Evolutionary conservation across 2,797 vertebrate genomes (phyloP), one percentile per base, ranked within the genome.

Genomic region (Danio choprae): DNA sequence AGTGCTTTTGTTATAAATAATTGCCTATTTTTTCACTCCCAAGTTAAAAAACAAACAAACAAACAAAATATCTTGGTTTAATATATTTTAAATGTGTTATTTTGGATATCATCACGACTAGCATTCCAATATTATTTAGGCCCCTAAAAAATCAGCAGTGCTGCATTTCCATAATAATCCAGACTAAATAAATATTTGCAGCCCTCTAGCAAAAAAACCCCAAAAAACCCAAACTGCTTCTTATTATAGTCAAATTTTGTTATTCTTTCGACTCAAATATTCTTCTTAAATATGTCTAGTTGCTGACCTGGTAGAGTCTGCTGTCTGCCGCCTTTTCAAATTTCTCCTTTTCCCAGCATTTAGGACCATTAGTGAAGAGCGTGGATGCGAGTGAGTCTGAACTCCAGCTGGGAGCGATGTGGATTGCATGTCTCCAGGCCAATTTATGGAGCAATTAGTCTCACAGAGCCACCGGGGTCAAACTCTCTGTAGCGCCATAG

Each of bases 361-460:
- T 77, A 71, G 9, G 40, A 59, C 82, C 74, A 86, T 83, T 82
- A 84, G 64, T 81, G 74, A 78, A 72, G 63, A 69, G 65, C 43
- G 79, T 65, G 63, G 70, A 87, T 60, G 59, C 48, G 56, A 80
- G 65, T 62, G 43, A 70, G 73, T 55, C 65, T 64, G 71, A 83
- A 74, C 77, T 80, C 73, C 85, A 80, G 73, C 76, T 81, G 82
- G 69, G 80, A 67, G 68, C 67, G 56, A 83, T 73, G 77, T 58
- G 74, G 71, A 43, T 44, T 69, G 65, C 71, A 70, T 59, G 64
- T 81, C 65, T 77, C 71, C 44, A 68, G 74, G 81, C 70, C 82
- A 88, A 85, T 85, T 85, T 84, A 85, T 80, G 68, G 81, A 79
- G 84, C 82, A 85, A 88, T 85, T 86, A 86, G 82, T 82, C 59